These are phyloP conservation scores for Chelonus formosanus DNA, from an alignment of 2,888 invertebrate species.

Conservation along the genomic window DNA sequence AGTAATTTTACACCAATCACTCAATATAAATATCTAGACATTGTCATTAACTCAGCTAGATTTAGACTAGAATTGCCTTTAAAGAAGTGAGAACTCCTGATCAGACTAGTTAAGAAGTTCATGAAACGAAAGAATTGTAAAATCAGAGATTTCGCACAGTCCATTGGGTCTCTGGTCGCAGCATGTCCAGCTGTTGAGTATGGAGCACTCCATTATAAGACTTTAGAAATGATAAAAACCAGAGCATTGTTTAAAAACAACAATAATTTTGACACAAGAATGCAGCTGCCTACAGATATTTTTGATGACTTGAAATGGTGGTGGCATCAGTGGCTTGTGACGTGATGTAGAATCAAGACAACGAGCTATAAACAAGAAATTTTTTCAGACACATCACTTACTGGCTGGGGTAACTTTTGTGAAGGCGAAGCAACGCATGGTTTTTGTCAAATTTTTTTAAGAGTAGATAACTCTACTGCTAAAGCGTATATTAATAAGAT, in stretches of 20 bases:
- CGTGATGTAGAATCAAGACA: conserved; percentile 27
- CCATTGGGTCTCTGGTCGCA: conserved; percentile 25
- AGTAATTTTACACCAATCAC: conserved; percentile 24
- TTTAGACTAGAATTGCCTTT: conserved; percentile 30
- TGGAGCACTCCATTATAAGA: conserved; percentile 23
- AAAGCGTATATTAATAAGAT: neutral
- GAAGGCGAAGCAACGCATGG: conserved; percentile 27
- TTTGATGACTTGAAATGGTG: conserved; percentile 32
- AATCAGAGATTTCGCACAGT: conserved; percentile 33
- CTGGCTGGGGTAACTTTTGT: conserved; percentile 35
- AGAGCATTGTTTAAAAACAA: conserved; percentile 19
- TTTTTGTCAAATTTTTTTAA: conserved; percentile 1
- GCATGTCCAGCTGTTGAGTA: conserved; percentile 35
- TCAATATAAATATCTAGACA: conserved; percentile 28
- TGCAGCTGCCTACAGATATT: conserved; percentile 24
- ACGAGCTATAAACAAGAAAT: conserved; percentile 20
- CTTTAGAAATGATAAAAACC: conserved; percentile 29
- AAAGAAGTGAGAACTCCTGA: conserved; percentile 20
- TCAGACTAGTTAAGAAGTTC: conserved; percentile 17
- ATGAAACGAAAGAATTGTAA: conserved; percentile 17
- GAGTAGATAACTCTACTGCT: neutral
- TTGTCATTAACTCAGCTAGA: conserved; percentile 23
- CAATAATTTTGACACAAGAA: conserved; percentile 27
- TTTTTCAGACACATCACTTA: conserved; percentile 30
- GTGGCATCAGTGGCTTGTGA: conserved; percentile 13